phyloP scores from a whole-genome alignment of 2,888 invertebrate species.

The Lapara coniferarum region DNA sequence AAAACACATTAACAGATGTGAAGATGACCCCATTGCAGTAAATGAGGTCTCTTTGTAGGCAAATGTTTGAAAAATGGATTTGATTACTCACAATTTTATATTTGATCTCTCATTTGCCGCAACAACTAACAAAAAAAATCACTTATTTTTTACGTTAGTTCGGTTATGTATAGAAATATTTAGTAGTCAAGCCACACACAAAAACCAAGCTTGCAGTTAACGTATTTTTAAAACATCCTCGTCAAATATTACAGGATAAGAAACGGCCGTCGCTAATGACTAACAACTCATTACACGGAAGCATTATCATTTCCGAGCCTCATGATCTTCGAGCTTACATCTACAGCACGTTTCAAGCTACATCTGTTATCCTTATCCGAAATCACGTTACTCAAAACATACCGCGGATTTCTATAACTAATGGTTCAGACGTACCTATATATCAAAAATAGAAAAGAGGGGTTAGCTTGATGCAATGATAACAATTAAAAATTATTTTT shows the following conservation, averaged over 20 bases:
- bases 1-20: constrained; percentile 30
- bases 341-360: constrained; percentile 59
- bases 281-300: constrained; percentile 18
- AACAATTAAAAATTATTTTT: constrained; percentile 73
- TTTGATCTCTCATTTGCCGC: not conserved
- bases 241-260: constrained; percentile 18
- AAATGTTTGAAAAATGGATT: not conserved
- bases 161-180: too few species aligned
- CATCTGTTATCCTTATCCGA: constrained; percentile 42
- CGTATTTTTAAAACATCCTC: constrained; percentile 18
- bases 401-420: constrained; percentile 67
- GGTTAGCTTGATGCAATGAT: constrained; percentile 70
- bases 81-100: not conserved
- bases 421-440: constrained; percentile 67
- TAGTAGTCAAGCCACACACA: not conserved
- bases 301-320: constrained; percentile 11
- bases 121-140: not conserved
- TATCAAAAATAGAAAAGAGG: constrained; percentile 78
- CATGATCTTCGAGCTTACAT: constrained; percentile 46
- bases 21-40: not conserved
- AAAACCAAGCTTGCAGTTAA: not conserved
- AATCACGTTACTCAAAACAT: constrained; percentile 53
- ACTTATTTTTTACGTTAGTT: too few species aligned
- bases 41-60: too few species aligned
- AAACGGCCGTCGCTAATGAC: constrained; percentile 11